Percentiles rank a stretch among this genome's conserved stretches.
These are phyloP conservation scores for Melanostoma mellinum DNA, from an alignment of 2,888 invertebrate genomes.

Conservation along the genomic window DNA sequence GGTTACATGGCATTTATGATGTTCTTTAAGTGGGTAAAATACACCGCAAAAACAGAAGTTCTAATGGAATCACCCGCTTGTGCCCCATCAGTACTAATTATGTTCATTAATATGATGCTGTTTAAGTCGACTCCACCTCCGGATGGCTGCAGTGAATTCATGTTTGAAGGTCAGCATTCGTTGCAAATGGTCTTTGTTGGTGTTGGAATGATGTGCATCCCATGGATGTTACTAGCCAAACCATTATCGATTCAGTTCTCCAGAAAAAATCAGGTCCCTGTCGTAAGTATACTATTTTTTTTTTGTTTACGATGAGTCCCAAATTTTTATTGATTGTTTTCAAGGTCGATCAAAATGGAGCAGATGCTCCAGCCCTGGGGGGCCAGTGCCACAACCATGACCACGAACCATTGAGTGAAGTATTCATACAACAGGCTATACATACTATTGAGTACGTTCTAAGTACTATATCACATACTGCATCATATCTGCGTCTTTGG, in stretches of 20 bases:
- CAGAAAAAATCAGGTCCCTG: constrained; percentile 74
- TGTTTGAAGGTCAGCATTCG: constrained; percentile 87
- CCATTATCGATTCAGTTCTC: constrained; percentile 87
- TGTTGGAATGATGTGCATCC: constrained; percentile 92
- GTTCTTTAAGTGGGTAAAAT: constrained; percentile 95
- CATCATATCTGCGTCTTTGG: constrained; percentile 98
- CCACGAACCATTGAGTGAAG: constrained; percentile 90
- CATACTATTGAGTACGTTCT: constrained; percentile 98
- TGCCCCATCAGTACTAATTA: constrained; percentile 90
- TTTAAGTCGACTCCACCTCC: constrained; percentile 83
- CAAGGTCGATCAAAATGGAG: constrained; percentile 29
- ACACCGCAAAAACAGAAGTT: constrained; percentile 83
- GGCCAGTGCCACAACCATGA: constrained; percentile 79
- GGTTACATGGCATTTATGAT: constrained; percentile 96
- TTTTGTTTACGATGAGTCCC: background rate
- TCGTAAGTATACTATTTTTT: constrained; percentile 36
- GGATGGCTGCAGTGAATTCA: constrained; percentile 84
- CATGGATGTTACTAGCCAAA: constrained; percentile 96
- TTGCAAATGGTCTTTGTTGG: constrained; percentile 92
- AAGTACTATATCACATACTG: constrained; percentile 97
- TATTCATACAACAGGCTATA: constrained; percentile 96
- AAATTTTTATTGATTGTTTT: background rate
- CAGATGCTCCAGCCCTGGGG: constrained; percentile 81
- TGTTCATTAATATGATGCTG: constrained; percentile 91
- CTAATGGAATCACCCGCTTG: constrained; percentile 82